Evolutionary conservation across 23 tunicate species (phyloP).

Genomic region (Trididemnum nubilum): DNA sequence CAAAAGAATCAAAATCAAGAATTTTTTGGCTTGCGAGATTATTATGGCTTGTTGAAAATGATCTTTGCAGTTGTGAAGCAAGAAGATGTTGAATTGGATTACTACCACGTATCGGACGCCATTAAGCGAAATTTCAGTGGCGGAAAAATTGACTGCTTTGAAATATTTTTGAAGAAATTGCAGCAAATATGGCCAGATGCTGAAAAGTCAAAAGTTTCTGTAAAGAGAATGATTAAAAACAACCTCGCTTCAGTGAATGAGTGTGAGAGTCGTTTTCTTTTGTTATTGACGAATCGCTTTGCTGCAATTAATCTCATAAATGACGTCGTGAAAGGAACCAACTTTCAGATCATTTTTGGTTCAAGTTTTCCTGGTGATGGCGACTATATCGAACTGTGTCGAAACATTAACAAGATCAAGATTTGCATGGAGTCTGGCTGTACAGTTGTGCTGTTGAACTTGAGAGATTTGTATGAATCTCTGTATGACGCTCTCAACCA

Average conservation of each 20-base stretch:
- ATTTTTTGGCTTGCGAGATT: constrained; percentile 85
- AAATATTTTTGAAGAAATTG: constrained; percentile 35
- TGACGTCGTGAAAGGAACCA: constrained; percentile 5
- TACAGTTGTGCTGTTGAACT: constrained; percentile 61
- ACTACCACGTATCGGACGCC: constrained; percentile 38
- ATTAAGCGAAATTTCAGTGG: constrained; percentile 76
- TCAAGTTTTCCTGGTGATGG: constrained; percentile 80
- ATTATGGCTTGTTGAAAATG: constrained; percentile 74
- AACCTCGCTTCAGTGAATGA: constrained; percentile 40
- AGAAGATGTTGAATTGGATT: constrained; percentile 1
- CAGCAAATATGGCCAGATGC: constrained; percentile 22
- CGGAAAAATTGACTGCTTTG: constrained; percentile 44
- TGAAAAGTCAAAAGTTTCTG: neutral
- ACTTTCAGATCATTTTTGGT: constrained; percentile 76
- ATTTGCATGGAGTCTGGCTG: constrained; percentile 81
- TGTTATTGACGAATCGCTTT: constrained; percentile 62
- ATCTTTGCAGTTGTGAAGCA: constrained; percentile 42
- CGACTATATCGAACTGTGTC: constrained; percentile 71
- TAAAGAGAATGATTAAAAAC: constrained; percentile 37
- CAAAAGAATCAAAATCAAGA: constrained; percentile 43
- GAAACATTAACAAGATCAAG: constrained; percentile 72
- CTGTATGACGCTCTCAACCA: constrained; percentile 84
- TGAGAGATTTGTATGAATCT: constrained; percentile 72
- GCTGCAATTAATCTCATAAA: constrained; percentile 43
- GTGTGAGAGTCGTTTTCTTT: constrained; percentile 52